These are phyloP conservation scores for Drosophila setosimentum DNA, from an alignment of 2,888 invertebrate genomes.

Conservation along the genomic window DNA sequence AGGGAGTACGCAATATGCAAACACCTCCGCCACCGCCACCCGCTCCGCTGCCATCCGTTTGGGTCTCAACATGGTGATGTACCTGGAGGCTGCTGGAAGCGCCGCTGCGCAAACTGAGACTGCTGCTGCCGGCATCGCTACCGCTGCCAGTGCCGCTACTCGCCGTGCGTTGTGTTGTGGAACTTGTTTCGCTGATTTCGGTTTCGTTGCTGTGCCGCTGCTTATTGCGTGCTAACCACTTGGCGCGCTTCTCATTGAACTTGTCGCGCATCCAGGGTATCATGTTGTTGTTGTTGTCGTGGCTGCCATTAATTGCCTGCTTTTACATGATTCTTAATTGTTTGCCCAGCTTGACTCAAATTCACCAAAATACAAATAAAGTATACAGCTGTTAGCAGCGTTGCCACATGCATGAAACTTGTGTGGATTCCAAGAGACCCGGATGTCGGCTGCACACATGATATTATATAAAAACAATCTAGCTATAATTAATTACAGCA, in stretches of 20 bases:
- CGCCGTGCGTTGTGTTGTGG: constrained; percentile 42
- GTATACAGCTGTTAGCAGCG: constrained; percentile 52
- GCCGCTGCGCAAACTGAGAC: constrained; percentile 46
- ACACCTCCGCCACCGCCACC: constrained; percentile 58
- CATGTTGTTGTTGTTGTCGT: constrained; percentile 76
- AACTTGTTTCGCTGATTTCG: constrained; percentile 41
- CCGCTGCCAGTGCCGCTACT: constrained; percentile 31
- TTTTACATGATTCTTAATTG: constrained; percentile 37
- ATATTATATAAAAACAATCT: background rate
- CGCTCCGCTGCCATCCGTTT: constrained; percentile 63
- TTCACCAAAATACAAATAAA: constrained; percentile 52
- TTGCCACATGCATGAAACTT: constrained; percentile 33
- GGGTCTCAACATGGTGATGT: constrained; percentile 66
- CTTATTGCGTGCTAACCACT: constrained; percentile 83
- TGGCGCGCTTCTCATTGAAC: constrained; percentile 84
- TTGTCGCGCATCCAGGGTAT: constrained; percentile 85
- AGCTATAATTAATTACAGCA: background rate
- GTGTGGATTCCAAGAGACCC: constrained; percentile 7
- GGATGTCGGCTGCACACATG: background rate
- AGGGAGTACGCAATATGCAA: constrained; percentile 69
- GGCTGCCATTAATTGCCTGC: constrained; percentile 46
- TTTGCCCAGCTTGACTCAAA: constrained; percentile 34
- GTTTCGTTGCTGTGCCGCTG: constrained; percentile 46
- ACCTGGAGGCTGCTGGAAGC: constrained; percentile 35
- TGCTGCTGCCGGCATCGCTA: constrained; percentile 64